Evolutionary conservation across 1,140 invertebrate species (phyloP).

Genomic region (Leucophenga varia): DNA sequence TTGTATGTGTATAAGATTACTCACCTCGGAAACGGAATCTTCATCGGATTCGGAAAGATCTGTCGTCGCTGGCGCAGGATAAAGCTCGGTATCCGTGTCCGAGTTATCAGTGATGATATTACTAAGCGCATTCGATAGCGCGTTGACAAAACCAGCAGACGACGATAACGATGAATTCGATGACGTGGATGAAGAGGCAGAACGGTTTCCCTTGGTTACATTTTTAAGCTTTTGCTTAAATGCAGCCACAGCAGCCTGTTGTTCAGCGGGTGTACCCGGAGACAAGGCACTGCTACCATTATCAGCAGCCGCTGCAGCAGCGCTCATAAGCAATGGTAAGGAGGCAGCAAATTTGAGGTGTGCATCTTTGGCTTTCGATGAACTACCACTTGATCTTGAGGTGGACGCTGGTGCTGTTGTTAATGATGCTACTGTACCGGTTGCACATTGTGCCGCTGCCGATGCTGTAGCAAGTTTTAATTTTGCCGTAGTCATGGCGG

Average conservation of each 20-base stretch:
- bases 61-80: slow-evolving; percentile 73
- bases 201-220: slow-evolving; percentile 34
- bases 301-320: slow-evolving; percentile 39
- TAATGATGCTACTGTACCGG: slow-evolving; percentile 29
- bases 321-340: slow-evolving; percentile 35
- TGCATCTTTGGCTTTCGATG: slow-evolving; percentile 9
- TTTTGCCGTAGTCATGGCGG: slow-evolving; percentile 8
- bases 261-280: slow-evolving; percentile 11
- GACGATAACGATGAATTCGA: slow-evolving; percentile 45
- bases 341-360: slow-evolving; percentile 32
- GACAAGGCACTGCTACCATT: slow-evolving; percentile 29
- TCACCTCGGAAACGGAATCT: slow-evolving; percentile 89
- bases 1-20: no score
- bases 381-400: background rate
- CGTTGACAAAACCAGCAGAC: slow-evolving; percentile 40
- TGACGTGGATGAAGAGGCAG: slow-evolving; percentile 38
- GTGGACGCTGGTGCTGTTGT: slow-evolving; percentile 17
- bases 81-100: slow-evolving; percentile 64
- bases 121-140: slow-evolving; percentile 40
- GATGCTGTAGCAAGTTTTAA: slow-evolving; percentile 21
- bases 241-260: slow-evolving; percentile 28
- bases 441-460: slow-evolving; percentile 37
- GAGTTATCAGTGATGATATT: slow-evolving; percentile 46
- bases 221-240: slow-evolving; percentile 47
- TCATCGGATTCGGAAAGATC: slow-evolving; percentile 90